phyloP scores from a whole-genome alignment of 2,113 vertebrate genomes.

The Seriola quinqueradiata region DNA sequence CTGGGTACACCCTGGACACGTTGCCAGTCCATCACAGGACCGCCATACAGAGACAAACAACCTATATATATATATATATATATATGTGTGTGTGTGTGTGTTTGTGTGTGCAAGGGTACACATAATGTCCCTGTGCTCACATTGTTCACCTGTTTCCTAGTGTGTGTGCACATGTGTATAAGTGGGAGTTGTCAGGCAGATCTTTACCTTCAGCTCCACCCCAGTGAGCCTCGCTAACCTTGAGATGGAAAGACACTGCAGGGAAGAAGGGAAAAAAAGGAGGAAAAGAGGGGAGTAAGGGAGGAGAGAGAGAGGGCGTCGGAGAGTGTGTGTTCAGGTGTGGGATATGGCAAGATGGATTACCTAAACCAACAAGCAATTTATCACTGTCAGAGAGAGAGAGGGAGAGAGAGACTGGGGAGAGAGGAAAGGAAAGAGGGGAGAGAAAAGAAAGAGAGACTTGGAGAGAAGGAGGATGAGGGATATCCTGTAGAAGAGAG shows the following conservation, averaged over 20 bases:
- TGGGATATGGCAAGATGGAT: constrained; percentile 82
- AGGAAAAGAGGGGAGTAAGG: constrained; percentile 41
- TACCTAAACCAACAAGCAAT: constrained; percentile 75
- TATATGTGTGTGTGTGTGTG: not conserved
- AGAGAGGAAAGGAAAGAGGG: constrained; percentile 29
- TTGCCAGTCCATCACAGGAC: too few species aligned
- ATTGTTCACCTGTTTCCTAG: constrained; percentile 24
- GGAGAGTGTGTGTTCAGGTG: constrained; percentile 72
- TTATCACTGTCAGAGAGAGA: constrained; percentile 80
- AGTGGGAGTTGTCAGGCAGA: constrained; percentile 53
- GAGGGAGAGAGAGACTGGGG: constrained; percentile 38
- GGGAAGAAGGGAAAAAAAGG: constrained; percentile 47
- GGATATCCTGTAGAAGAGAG: not conserved
- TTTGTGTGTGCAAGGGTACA: not conserved
- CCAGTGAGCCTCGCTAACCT: constrained; percentile 71
- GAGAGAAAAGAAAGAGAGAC: constrained; percentile 32
- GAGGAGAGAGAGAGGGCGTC: constrained; percentile 34
- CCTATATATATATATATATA: too few species aligned
- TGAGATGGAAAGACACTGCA: constrained; percentile 61
- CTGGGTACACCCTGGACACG: too few species aligned
- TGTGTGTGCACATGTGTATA: constrained; percentile 23
- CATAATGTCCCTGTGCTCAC: constrained; percentile 4
- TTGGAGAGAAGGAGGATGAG: constrained; percentile 22
- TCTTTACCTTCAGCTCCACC: constrained; percentile 62
- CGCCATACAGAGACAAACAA: too few species aligned